Percentiles rank a stretch among this genome's conserved stretches.
These are phyloP conservation scores for Sus cebifrons DNA, from an alignment of 2,797 vertebrate genomes.

Conservation along the genomic window DNA sequence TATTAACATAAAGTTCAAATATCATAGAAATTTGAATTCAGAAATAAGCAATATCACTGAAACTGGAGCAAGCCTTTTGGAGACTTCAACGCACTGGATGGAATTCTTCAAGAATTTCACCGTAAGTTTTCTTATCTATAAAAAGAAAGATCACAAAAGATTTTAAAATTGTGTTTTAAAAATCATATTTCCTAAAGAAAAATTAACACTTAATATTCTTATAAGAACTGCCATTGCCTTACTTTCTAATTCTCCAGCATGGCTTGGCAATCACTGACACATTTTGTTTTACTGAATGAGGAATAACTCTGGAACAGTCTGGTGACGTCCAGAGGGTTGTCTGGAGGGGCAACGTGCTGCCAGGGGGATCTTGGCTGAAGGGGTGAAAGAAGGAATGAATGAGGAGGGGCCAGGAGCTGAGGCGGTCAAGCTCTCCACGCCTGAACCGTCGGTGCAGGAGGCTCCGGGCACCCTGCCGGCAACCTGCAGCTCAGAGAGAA, in stretches of 20 bases:
- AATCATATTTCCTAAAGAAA: conserved; percentile 54
- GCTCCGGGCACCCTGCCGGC: neutral
- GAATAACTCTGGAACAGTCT: neutral
- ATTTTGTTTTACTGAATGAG: neutral
- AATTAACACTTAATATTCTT: conserved; percentile 39
- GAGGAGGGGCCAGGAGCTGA: neutral
- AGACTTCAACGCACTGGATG: conserved; percentile 92
- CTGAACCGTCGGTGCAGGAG: neutral
- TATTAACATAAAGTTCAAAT: conserved; percentile 61
- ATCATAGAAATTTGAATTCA: conserved; percentile 66
- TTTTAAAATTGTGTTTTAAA: conserved; percentile 56
- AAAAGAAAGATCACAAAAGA: conserved; percentile 72
- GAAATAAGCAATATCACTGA: conserved; percentile 45
- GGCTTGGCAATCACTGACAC: neutral
- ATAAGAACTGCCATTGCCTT: neutral
- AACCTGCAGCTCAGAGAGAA: neutral
- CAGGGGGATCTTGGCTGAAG: neutral
- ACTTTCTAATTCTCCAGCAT: conserved; percentile 21
- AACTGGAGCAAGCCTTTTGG: neutral
- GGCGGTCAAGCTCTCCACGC: neutral
- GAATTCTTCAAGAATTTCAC: conserved; percentile 94
- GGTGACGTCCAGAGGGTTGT: neutral
- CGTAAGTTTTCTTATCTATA: conserved; percentile 93
- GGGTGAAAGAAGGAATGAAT: neutral
- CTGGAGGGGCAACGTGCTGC: neutral